A percentile compares a stretch with the other conserved stretches of the same genome.
These are phyloP conservation scores for Syrmaticus mikado DNA, from an alignment of 2,113 vertebrate species.

Conservation along the genomic window DNA sequence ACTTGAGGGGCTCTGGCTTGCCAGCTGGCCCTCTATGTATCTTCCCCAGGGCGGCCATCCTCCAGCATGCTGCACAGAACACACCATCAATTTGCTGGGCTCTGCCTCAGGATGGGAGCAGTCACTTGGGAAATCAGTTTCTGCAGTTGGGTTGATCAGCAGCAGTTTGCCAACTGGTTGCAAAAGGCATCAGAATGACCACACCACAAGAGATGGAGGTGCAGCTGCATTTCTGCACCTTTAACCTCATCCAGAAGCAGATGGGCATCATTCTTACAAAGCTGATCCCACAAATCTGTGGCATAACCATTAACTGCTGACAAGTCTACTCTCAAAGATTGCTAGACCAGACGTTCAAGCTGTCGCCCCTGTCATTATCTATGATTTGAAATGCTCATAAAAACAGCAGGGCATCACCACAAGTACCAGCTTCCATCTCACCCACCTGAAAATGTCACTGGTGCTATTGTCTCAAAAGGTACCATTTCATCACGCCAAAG, in stretches of 20 bases:
- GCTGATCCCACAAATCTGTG: neutral
- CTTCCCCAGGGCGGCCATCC: neutral
- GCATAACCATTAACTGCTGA: neutral
- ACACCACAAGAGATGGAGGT: neutral
- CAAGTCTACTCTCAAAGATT: neutral
- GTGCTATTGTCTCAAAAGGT: neutral
- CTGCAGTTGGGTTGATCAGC: neutral
- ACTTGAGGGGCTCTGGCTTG: neutral
- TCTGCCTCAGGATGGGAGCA: neutral
- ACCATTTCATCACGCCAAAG: neutral
- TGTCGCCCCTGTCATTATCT: rapidly evolving
- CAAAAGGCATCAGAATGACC: neutral
- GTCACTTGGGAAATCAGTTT: neutral
- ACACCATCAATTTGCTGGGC: neutral
- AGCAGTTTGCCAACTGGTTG: neutral
- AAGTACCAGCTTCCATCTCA: neutral
- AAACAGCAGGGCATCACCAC: neutral
- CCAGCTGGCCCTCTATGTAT: too few species aligned
- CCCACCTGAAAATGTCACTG: neutral
- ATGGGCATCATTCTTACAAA: neutral
- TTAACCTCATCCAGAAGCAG: neutral
- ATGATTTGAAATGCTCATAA: neutral
- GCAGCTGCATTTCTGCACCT: neutral
- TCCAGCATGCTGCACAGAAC: neutral
- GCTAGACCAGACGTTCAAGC: neutral